Conservation (phyloP, 2,797 vertebrate species). For the Tachyglossus aculeatus region DNA sequence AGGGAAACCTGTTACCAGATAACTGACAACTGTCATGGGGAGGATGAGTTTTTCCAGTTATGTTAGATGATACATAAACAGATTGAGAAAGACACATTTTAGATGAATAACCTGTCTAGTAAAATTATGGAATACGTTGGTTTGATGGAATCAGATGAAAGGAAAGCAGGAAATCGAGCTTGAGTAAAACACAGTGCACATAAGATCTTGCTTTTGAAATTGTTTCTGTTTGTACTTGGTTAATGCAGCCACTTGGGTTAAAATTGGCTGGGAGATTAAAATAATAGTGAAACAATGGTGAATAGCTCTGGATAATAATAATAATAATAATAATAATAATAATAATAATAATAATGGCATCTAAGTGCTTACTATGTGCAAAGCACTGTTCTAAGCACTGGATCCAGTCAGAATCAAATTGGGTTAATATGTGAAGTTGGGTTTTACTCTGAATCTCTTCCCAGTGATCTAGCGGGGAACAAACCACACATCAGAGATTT, state of each 20-base stretch:
- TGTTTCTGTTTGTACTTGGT: slow-evolving; percentile 23
- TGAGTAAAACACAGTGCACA: slow-evolving; percentile 1
- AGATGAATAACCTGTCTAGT: slow-evolving; percentile 40
- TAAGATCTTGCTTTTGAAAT: slow-evolving; percentile 38
- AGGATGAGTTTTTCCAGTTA: neutral
- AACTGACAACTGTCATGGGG: slow-evolving; percentile 4
- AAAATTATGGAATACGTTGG: slow-evolving; percentile 27
- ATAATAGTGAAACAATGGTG: neutral
- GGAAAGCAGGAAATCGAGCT: slow-evolving; percentile 10
- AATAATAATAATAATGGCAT: no score
- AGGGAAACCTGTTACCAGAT: neutral
- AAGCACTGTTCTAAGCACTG: no score
- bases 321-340: no score
- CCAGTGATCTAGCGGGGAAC: neutral
- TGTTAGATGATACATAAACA: slow-evolving; percentile 9
- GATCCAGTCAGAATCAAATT: neutral
- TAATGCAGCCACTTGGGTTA: slow-evolving; percentile 18
- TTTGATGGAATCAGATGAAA: slow-evolving; percentile 35
- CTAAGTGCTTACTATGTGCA: no score
- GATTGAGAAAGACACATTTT: slow-evolving; percentile 23
- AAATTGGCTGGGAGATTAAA: slow-evolving; percentile 4
- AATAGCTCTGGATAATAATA: neutral
- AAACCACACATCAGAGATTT: no score
- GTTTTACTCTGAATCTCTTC: neutral
- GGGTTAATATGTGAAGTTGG: neutral